phyloP scores from a whole-genome alignment of 2,797 vertebrate species.

The Pelochelys cantorii region DNA sequence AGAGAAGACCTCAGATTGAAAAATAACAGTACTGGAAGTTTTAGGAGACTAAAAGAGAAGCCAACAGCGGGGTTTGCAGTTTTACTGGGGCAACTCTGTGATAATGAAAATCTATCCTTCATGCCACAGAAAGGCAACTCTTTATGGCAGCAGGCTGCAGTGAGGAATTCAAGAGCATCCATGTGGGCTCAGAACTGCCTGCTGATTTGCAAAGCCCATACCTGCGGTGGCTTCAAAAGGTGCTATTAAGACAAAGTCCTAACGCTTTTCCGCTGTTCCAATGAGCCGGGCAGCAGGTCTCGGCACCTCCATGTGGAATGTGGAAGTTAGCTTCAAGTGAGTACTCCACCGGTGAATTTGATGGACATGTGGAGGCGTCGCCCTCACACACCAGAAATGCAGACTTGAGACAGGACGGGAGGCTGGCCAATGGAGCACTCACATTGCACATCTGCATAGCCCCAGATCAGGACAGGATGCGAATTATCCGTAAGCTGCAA shows the following conservation, averaged over 20 bases:
- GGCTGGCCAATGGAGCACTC: too few species aligned
- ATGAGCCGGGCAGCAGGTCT: not conserved
- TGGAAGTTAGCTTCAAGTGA: not conserved
- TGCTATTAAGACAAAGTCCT: not conserved
- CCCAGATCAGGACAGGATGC: not conserved
- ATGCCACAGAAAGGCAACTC: not conserved
- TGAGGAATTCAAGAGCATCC: not conserved
- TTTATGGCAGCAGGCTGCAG: not conserved
- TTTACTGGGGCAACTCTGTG: not conserved
- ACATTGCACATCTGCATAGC: not conserved
- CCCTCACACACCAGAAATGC: not conserved
- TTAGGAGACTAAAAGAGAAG: not conserved
- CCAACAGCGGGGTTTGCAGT: not conserved
- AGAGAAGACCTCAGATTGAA: slow-evolving; percentile 17
- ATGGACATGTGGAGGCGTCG: not conserved
- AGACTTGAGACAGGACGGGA: not conserved
- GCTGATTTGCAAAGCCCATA: not conserved
- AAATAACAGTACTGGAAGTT: not conserved
- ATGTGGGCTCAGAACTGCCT: not conserved
- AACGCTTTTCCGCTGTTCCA: not conserved
- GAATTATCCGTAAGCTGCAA: too few species aligned
- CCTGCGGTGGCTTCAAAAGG: not conserved
- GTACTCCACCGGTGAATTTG: not conserved
- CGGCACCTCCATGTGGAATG: not conserved
- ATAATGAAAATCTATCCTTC: not conserved